Conservation (phyloP, 2,797 vertebrate genomes). For the Smutsia temminckii region DNA sequence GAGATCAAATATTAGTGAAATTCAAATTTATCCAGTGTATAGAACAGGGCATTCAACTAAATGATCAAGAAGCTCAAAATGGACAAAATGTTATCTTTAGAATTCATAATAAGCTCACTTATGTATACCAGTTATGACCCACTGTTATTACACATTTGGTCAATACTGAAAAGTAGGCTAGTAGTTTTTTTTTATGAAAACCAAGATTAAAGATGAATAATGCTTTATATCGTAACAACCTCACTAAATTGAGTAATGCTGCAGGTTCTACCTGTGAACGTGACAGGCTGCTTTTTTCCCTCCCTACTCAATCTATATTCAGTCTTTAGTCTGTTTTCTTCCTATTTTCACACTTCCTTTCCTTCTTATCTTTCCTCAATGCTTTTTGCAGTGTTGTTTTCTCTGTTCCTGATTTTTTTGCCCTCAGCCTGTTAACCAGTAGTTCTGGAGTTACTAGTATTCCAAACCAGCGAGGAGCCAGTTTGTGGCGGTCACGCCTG, state of each 20-base stretch:
- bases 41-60: conserved; percentile 12
- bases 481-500: background rate
- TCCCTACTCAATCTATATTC: background rate
- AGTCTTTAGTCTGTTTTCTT: background rate
- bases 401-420: background rate
- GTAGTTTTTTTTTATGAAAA: background rate
- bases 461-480: background rate
- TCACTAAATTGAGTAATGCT: background rate
- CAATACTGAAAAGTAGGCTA: conserved; percentile 1
- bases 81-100: background rate
- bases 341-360: background rate
- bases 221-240: background rate
- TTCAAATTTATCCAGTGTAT: background rate
- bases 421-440: background rate
- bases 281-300: background rate
- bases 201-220: background rate
- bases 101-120: background rate
- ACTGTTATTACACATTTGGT: background rate
- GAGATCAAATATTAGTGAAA: background rate
- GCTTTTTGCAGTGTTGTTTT: background rate
- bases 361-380: background rate
- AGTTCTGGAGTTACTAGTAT: background rate
- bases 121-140: background rate
- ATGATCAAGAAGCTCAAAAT: conserved; percentile 9
- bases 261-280: background rate